A percentile compares a stretch with the other conserved stretches of the same genome.
Evolutionary conservation across 1,140 invertebrate species (phyloP).

Genomic region (Procambarus virginalis): DNA sequence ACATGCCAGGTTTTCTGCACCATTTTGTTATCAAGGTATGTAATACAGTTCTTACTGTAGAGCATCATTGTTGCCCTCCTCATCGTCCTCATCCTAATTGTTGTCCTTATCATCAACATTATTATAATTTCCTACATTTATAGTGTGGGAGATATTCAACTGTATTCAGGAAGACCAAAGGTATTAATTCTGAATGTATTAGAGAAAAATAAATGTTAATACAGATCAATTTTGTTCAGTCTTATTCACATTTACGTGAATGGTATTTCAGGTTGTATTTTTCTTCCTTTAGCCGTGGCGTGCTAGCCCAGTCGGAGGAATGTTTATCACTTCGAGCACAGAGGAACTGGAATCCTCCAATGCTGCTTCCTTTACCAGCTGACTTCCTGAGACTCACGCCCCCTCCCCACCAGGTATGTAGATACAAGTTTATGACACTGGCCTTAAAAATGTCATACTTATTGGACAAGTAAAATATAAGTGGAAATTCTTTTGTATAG

Average conservation of each 20-base stretch:
- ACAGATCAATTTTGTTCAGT: neutral
- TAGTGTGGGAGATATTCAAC: too few relatives aligned
- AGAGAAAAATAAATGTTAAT: too few relatives aligned
- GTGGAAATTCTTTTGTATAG: too few relatives aligned
- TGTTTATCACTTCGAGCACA: constrained; percentile 72
- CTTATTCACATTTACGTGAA: neutral
- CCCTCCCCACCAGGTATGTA: constrained; percentile 60
- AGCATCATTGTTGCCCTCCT: too few relatives aligned
- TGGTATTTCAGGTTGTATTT: neutral
- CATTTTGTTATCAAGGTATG: too few relatives aligned
- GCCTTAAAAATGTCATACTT: neutral
- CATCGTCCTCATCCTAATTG: too few relatives aligned
- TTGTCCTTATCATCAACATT: too few relatives aligned
- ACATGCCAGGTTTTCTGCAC: too few relatives aligned
- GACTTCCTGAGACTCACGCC: constrained; percentile 83
- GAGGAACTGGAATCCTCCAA: constrained; percentile 86
- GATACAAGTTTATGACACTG: neutral
- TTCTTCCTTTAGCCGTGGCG: constrained; percentile 30
- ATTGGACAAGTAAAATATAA: neutral
- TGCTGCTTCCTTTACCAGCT: constrained; percentile 86
- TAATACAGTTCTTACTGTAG: too few relatives aligned
- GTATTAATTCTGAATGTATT: too few relatives aligned
- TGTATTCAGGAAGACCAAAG: too few relatives aligned
- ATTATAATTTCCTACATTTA: too few relatives aligned
- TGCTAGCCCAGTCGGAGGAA: constrained; percentile 52